phyloP scores from a whole-genome alignment of 2,797 vertebrate genomes.

The Lophius americanus region DNA sequence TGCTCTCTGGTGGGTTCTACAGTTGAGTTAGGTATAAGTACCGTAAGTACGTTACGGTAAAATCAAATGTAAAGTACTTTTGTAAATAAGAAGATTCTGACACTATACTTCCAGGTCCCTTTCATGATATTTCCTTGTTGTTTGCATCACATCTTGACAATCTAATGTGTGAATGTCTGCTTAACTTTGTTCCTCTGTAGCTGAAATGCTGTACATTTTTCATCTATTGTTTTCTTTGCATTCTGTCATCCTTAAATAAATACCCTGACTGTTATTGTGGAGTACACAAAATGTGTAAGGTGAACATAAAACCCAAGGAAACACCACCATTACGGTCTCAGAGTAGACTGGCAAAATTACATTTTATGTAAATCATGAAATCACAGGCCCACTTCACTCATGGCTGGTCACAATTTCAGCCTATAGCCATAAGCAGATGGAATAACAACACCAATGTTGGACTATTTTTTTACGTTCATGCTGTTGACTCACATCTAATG shows the following conservation, averaged over 20 bases:
- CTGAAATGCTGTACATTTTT: slow-evolving; percentile 31
- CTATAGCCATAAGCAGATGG: too few relatives aligned
- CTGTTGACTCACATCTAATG: too few relatives aligned
- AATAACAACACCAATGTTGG: too few relatives aligned
- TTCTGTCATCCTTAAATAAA: neutral
- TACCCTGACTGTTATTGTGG: too few relatives aligned
- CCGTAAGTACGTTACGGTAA: slow-evolving; percentile 22
- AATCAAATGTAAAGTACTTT: slow-evolving; percentile 52
- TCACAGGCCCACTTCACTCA: too few relatives aligned
- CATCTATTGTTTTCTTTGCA: slow-evolving; percentile 4
- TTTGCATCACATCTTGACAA: neutral
- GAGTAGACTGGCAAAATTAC: too few relatives aligned
- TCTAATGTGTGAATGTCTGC: slow-evolving; percentile 1
- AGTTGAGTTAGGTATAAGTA: slow-evolving; percentile 27
- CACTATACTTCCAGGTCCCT: slow-evolving; percentile 2
- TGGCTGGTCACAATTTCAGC: too few relatives aligned
- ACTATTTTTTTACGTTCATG: too few relatives aligned
- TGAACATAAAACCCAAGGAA: too few relatives aligned
- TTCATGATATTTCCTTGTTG: neutral
- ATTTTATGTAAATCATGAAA: too few relatives aligned
- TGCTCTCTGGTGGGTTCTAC: slow-evolving; percentile 50
- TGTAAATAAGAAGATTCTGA: slow-evolving; percentile 70
- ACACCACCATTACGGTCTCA: too few relatives aligned
- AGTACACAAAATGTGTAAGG: too few relatives aligned
- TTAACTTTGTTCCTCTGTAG: slow-evolving; percentile 17